A percentile compares a stretch with the other conserved stretches of the same genome.
phyloP scores from a whole-genome alignment of 2,888 invertebrate genomes.

The Phlogophora meticulosa region DNA sequence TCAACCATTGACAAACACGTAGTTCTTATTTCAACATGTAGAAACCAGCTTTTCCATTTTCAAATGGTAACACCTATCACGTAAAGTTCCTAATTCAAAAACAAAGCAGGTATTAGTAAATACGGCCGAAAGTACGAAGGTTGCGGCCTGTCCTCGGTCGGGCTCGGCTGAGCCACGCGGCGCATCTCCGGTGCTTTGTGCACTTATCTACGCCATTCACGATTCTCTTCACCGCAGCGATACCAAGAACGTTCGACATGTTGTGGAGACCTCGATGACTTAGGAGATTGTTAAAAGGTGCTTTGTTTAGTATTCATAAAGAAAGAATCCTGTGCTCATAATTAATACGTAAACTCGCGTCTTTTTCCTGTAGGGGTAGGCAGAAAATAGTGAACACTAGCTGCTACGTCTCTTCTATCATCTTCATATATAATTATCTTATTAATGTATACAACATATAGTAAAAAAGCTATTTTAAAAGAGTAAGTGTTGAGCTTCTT shows the following conservation, averaged over 20 bases:
- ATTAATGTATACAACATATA: too few relatives aligned
- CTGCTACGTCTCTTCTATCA: too few relatives aligned
- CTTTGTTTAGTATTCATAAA: not conserved
- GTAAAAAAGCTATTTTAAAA: too few relatives aligned
- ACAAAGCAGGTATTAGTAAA: constrained; percentile 61
- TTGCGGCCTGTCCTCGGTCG: constrained; percentile 74
- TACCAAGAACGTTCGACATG: constrained; percentile 67
- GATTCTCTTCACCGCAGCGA: constrained; percentile 82
- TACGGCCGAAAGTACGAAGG: constrained; percentile 76
- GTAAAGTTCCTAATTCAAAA: constrained; percentile 41
- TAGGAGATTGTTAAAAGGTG: constrained; percentile 35
- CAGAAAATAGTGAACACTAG: too few relatives aligned
- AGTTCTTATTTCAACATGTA: not conserved
- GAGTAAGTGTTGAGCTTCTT: too few relatives aligned
- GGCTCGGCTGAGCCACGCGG: constrained; percentile 73
- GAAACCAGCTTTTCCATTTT: not conserved
- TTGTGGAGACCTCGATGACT: constrained; percentile 68
- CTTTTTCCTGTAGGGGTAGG: too few relatives aligned
- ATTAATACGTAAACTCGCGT: too few relatives aligned
- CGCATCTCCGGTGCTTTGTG: constrained; percentile 89
- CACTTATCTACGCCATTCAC: constrained; percentile 89
- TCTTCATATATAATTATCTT: too few relatives aligned
- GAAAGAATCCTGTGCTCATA: too few relatives aligned
- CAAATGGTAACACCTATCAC: not conserved
- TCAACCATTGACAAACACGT: not conserved